Percentiles rank a stretch among this genome's conserved stretches.
These are phyloP conservation scores for Cygnus buccinator DNA, from an alignment of 2,113 vertebrate species.

Conservation along the genomic window DNA sequence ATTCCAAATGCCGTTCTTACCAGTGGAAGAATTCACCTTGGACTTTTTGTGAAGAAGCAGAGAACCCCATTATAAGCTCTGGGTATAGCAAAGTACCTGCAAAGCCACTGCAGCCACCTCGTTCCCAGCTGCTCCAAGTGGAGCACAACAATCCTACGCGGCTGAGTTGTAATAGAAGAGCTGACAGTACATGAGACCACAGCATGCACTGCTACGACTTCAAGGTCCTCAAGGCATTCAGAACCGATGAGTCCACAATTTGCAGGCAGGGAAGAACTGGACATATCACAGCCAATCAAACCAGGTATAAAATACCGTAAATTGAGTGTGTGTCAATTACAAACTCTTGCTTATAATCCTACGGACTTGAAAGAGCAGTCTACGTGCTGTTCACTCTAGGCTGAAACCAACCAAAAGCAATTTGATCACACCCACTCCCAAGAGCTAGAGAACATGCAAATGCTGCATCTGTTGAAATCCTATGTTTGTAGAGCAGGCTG, in stretches of 20 bases:
- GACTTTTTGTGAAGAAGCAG: background rate
- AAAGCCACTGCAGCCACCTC: background rate
- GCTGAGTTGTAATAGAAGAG: background rate
- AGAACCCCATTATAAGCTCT: background rate
- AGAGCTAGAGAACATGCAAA: constrained; percentile 60
- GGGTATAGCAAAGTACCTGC: background rate
- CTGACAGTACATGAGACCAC: background rate
- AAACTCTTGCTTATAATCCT: background rate
- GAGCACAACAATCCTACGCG: background rate
- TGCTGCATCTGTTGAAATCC: constrained; percentile 54
- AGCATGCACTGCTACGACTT: rapidly evolving
- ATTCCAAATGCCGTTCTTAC: background rate
- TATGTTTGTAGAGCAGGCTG: background rate
- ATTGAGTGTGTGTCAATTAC: background rate
- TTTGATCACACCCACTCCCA: constrained; percentile 43
- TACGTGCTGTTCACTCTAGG: background rate
- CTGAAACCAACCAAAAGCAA: constrained; percentile 31
- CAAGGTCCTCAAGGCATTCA: background rate
- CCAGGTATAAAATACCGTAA: background rate
- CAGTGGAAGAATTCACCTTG: background rate
- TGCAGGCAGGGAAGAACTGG: background rate
- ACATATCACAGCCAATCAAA: background rate
- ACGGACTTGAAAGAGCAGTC: background rate
- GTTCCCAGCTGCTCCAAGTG: background rate
- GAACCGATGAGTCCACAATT: background rate